Base-by-base conservation (phyloP, 2,888 invertebrate species). In the Entomobrya proxima region DNA sequence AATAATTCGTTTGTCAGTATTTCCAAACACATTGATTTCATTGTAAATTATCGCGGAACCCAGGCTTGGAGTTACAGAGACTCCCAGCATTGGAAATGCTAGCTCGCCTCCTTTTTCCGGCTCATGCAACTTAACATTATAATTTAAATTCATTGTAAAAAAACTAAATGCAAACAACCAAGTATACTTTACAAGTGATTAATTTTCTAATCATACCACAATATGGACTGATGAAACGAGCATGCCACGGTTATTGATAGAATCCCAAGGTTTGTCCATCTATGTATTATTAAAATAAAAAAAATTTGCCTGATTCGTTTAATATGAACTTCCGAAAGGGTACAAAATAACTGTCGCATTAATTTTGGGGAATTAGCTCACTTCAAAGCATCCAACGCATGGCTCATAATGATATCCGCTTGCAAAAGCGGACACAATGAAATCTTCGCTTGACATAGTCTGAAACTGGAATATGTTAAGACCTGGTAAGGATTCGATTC, bases 381-480 rank as follows among this genome's bases (percentile, higher is more conserved):
- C 83, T 52, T 79, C 76, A 55, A 67, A 50, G 21, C 79, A 86
- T n/a, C 75, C 44, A 11, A 47, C 7, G 21, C 83, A 84, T n/a
- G 86, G 86, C 1, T 84, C 64, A 67, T 86, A 79, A 58, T 86
- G 83, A 64, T 82, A 78, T 47, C 86, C 86, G 13, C 75, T 80
- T 18, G 86, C 74, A 58, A 67, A 86, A 24, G 78, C 13, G 15
- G 44, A 40, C 15, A 40, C 15, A 40, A 7, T 15, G 15, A 40
- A 40, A 50, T 58, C 18, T n/a, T 78, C 64, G 27, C 58, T 40
- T 13, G 32, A 35, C n/a, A 64, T 47, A 50, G 13, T 47, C n/a
- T 47, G 7, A 1, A 5, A 15, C 21, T 47, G 13, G 4, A 80
- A 18, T 40, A 30, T 61, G 15, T 75, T 7, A 2, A 76, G 13